A percentile compares a stretch with the other conserved stretches of the same genome.
These are phyloP conservation scores for Pseudomyrmex gracilis DNA, from an alignment of 1,140 invertebrate genomes.

Conservation along the genomic window DNA sequence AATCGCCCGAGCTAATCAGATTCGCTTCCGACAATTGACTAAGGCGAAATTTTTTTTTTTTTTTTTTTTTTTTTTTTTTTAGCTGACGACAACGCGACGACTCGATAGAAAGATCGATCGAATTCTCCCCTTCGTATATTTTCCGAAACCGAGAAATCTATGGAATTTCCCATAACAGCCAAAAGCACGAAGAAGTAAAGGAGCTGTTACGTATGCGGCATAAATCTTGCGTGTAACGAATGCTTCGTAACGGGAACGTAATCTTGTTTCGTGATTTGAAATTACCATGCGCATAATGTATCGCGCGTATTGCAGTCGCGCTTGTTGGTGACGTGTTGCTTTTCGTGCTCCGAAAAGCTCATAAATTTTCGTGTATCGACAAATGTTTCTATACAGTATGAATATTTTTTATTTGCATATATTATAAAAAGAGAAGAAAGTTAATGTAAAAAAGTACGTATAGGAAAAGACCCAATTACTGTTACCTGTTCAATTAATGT, in stretches of 20 bases:
- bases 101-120: background rate
- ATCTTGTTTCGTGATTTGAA: conserved; percentile 26
- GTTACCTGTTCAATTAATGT: too few species aligned
- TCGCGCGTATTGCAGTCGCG: conserved; percentile 7
- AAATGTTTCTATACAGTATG: background rate
- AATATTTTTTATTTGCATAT: too few species aligned
- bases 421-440: too few species aligned
- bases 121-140: background rate
- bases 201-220: background rate
- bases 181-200: background rate
- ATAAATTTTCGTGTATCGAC: background rate
- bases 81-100: conserved; percentile 23
- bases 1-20: conserved; percentile 55
- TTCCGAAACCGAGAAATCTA: background rate
- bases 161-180: too few species aligned
- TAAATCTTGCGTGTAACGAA: conserved; percentile 9
- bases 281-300: conserved; percentile 35
- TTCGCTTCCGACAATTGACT: conserved; percentile 35
- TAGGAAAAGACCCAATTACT: too few species aligned
- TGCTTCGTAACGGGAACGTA: background rate
- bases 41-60: conserved; percentile 39
- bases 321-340: background rate
- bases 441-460: too few species aligned
- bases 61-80: conserved; percentile 59
- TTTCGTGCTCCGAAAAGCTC: background rate